Base-by-base conservation (phyloP, 2,888 invertebrate genomes). In the Creontiades dilutus region DNA sequence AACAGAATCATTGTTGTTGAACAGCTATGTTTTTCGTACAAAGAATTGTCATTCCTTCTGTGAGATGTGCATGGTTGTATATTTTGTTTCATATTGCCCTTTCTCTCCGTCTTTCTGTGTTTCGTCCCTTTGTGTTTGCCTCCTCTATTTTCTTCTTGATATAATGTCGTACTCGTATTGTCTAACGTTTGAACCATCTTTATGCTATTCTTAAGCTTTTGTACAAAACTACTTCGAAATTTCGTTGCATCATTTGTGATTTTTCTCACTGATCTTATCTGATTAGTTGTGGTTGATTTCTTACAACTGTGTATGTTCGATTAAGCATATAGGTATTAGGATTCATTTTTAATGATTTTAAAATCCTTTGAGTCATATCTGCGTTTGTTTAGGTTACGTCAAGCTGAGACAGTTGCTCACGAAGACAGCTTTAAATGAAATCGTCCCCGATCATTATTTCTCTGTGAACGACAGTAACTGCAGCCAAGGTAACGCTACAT, bases 341-440 rank as follows among this genome's bases (percentile, higher is more conserved):
- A 4, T 7, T 12, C 23, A 12, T 68, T 68, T 12, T 11, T 23
- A 16, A 23, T 68, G 0, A 23, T 68, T 23, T 68, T 23, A 27
- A 68, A 68, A 37, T 23, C 27, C 0, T 68, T 68, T 68, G 23
- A 23, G 19, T 4, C 23, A 12, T 23, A 23, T 76, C 78, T 80
- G 13, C 27, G 12, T 28, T 28, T 76, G 14, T 55, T 7, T 76
- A 86, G 86, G 86, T 48, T 86, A 86, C 27, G 76, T 27, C 19
- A 86, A 86, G 27, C 76, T 86, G 23, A 28, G 86, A 13, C 86
- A 86, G 48, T 75, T 86, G 16, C 86, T 86, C 27, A 86, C 76
- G 23, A 86, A 47, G 48, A 46, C 86, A 23, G 68, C 86, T 19
- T 55, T 86, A 14, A 86, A 86, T 23, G 86, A 86, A 23, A 19